A percentile compares a stretch with the other conserved stretches of the same genome.
phyloP scores from a whole-genome alignment of 1,140 invertebrate genomes.

The Calliphora vicina region DNA sequence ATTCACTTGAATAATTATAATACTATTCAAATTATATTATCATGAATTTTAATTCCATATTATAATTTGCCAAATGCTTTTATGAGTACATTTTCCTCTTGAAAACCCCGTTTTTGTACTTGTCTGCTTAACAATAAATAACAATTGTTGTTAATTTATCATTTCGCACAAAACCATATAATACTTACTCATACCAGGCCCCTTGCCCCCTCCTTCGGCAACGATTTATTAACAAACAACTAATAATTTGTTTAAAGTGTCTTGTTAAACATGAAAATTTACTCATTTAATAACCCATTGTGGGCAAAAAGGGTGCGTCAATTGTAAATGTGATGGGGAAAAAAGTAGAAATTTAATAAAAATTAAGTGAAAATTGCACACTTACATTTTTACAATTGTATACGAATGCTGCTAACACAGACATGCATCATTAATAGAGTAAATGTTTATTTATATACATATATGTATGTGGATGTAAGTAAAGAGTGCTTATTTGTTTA shows the following conservation, averaged over 20 bases:
- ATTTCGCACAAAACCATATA: neutral
- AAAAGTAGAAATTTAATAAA: too few species aligned
- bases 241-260: conserved; percentile 11
- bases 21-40: too few species aligned
- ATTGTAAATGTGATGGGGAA: too few species aligned
- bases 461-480: too few species aligned
- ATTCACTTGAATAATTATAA: too few species aligned
- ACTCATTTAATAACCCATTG: neutral
- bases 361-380: neutral
- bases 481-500: neutral
- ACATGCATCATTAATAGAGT: neutral
- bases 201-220: neutral
- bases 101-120: too few species aligned
- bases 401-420: neutral
- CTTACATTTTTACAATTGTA: too few species aligned
- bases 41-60: too few species aligned
- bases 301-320: too few species aligned
- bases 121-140: neutral
- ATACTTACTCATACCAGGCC: neutral
- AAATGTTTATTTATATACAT: neutral
- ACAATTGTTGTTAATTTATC: neutral
- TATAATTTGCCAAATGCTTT: too few species aligned
- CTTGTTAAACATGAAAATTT: conserved; percentile 10
- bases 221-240: neutral
- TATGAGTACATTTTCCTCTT: too few species aligned